Evolutionary conservation across 2,888 invertebrate species (phyloP), one percentile per base, ranked within the genome.

Genomic region (Limnephilus marmoratus): DNA sequence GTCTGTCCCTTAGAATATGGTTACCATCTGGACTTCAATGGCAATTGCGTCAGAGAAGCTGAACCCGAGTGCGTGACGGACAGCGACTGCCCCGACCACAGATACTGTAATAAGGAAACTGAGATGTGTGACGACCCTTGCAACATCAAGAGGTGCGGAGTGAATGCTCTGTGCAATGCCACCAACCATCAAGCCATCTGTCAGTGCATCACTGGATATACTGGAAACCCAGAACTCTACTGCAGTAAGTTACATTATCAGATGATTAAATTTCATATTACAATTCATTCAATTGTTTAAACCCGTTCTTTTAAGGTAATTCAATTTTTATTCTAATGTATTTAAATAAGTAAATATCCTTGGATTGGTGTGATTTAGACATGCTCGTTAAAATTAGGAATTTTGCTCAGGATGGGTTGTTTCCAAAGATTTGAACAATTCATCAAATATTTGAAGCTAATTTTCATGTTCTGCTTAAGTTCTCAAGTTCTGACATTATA

Each of bases 41-140:
- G 97, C 91, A 96, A 97, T 94, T 98, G 98, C 94, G 95, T 96
- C 92, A 95, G 95, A 88, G 95, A 96, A 94, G 95, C 94, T 93
- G 95, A 94, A 82, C 95, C 96, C n/a, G 97, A 97, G 94, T 98
- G 98, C 94, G 96, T 96, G 94, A 96, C 95, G 3, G 97, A 98
- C 94, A 96, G 97, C 68, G 97, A 98, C 94, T 99, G 98, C 94
- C 97, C 97, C 0, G 97, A 98, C 94, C 97, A 97, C 94, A 97
- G 97, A 93, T 97, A 97, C 94, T 99, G 99, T 94, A 97, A 98
- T 94, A 95, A 95, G 41, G 95, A 96, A 92, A 97, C 97, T 68
- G 97, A 97, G 94, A 97, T 97, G 41, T 99, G 98, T 94, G 97
- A 97, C 92, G 97, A 98, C 95, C 98, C 98, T n/a, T 99, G 98